Base-by-base conservation (phyloP, 2,888 invertebrate genomes). In the Dendrolimus houi region DNA sequence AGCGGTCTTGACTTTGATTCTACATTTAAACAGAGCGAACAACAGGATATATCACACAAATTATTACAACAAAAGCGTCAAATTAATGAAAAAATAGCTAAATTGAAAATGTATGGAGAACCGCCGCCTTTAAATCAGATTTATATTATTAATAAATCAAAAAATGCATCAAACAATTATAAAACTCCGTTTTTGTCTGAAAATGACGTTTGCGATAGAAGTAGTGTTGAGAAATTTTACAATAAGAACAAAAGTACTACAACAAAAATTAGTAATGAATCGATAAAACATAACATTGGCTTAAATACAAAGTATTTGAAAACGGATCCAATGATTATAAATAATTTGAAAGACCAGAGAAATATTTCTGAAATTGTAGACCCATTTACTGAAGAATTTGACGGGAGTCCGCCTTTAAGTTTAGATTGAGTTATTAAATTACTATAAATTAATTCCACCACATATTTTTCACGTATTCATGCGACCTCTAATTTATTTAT, bases 71-170 rank as follows among this genome's bases (percentile, higher is more conserved):
- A 85, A 53, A 88, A 85, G 63, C 78, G 71, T 41, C 76, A 74
- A 58, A 72, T 85, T 0, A 75, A 80, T 10, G 83, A 85, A 58
- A 91, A 87, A 66, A 84, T 93, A 8, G 87, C 90, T 1, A 91
- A 79, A 71, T 71, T 93, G 56, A 85, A 85, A 74, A 81, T 79
- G 68, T 93, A 92, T 54, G 92, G 91, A 0, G 89, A 92, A 68
- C 91, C 93, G 0, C 92, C 92, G 0, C 85, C 91, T 1, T 69
- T 93, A n/a, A 86, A 88, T n/a, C 83, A 90, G 0, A 80, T 93
- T 17, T 75, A 81, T 61, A 81, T 90, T 7, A 74, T 82, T 59
- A 85, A 89, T 58, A 80, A 71, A 62, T 81, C 83, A 0, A 80
- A 72, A 70, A 75, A 77, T 53, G 80, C 86, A 0, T 67, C 81